phyloP scores from a whole-genome alignment of 1,140 invertebrate genomes.

The Drosophila melanica region DNA sequence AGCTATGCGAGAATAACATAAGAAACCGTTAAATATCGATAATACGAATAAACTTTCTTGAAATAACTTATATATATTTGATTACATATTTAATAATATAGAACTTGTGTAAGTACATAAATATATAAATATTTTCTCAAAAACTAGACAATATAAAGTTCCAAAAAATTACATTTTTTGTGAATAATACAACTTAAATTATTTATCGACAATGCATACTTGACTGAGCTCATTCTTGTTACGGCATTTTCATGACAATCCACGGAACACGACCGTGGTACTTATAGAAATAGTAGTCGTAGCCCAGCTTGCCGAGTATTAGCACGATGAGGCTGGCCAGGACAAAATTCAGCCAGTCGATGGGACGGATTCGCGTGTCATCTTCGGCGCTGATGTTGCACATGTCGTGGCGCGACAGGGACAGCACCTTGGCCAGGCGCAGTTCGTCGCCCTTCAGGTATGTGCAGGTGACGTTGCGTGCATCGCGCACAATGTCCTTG shows the following conservation, averaged over 20 bases:
- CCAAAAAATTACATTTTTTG: background rate
- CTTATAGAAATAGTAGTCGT: conserved; percentile 92
- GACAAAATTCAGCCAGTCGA: conserved; percentile 90
- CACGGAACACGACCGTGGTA: conserved; percentile 91
- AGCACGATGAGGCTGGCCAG: conserved; percentile 88
- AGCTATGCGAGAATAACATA: too few species aligned
- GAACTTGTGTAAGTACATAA: too few species aligned
- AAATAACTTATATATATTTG: too few species aligned
- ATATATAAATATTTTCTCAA: background rate
- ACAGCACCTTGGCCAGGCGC: conserved; percentile 87
- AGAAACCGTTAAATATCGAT: too few species aligned
- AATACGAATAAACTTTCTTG: too few species aligned
- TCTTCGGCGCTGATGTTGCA: conserved; percentile 86
- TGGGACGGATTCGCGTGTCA: conserved; percentile 85
- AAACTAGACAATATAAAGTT: background rate
- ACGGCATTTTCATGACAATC: conserved; percentile 90
- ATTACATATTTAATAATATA: too few species aligned
- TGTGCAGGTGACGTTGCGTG: conserved; percentile 74
- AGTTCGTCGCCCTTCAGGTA: conserved; percentile 68
- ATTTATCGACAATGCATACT: background rate
- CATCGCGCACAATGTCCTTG: conserved; percentile 87
- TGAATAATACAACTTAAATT: background rate
- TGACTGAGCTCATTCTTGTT: conserved; percentile 33
- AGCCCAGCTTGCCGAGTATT: conserved; percentile 89
- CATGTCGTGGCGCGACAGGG: conserved; percentile 88